A percentile compares a stretch with the other conserved stretches of the same genome.
Conservation (phyloP, 1,140 invertebrate genomes). For the Megathymus violae region DNA sequence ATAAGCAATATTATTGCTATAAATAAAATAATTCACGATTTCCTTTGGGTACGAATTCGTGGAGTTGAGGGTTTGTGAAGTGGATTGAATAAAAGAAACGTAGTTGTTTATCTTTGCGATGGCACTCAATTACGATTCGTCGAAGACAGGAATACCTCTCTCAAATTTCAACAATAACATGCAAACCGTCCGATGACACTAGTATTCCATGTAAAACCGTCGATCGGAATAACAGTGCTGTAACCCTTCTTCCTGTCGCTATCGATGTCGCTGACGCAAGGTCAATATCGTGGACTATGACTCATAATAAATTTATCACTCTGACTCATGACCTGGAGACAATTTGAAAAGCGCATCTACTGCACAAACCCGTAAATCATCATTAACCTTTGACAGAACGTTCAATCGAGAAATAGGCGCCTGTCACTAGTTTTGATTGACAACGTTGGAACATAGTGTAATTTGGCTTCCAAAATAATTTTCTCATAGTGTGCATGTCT, state of each 20-base stretch:
- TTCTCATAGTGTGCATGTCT: too few relatives aligned
- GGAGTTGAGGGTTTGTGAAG: background rate
- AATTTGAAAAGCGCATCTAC: slow-evolving; percentile 29
- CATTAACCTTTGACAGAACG: slow-evolving; percentile 29
- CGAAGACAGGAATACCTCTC: slow-evolving; percentile 14
- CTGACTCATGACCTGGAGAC: slow-evolving; percentile 39
- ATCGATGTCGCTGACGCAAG: slow-evolving; percentile 46
- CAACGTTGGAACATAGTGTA: too few relatives aligned
- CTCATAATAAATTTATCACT: slow-evolving; percentile 43
- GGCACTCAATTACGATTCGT: background rate
- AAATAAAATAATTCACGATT: background rate
- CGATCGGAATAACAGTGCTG: slow-evolving; percentile 6
- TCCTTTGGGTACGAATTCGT: background rate
- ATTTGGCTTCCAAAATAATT: background rate
- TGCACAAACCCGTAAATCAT: slow-evolving; percentile 18
- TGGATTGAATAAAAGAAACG: background rate
- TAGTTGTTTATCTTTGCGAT: background rate
- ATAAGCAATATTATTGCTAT: background rate
- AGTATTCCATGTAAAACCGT: slow-evolving; percentile 18
- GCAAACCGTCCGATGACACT: slow-evolving; percentile 6
- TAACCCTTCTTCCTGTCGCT: slow-evolving; percentile 49
- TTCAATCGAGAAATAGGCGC: slow-evolving; percentile 1
- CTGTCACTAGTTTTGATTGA: background rate
- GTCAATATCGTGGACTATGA: slow-evolving; percentile 49
- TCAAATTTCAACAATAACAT: background rate